Evolutionary conservation across 2,888 invertebrate species (phyloP), one percentile per base, ranked within the genome.

Genomic region (Aethes cnicana): DNA sequence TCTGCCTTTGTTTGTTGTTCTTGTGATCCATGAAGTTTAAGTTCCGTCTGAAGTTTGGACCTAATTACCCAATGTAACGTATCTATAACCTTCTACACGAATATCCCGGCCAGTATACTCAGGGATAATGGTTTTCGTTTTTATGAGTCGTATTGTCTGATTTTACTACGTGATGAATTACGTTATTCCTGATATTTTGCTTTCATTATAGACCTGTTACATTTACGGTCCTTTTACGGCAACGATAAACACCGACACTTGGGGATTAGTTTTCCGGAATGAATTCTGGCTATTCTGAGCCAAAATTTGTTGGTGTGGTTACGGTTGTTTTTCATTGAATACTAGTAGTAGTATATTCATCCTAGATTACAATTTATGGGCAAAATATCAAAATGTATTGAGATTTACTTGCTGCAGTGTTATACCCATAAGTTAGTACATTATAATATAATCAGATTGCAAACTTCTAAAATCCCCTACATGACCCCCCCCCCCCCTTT

Each of bases 121-220:
- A 4, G 17, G 12, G 25, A 50, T 30, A 18, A 43, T 43, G 18
- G 36, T 23, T 41, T 30, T 17, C 35, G 33, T 21, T 36, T 50
- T 50, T 50, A 50, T 30, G 50, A 30, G 36, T 16, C 16, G 14
- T 23, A 28, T 50, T 36, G 23, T 50, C 43, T 36, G 50, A 28
- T 7, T 37, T 50, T 23, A 43, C 36, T 43, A 50, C 30, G 36
- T 9, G 16, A 36, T 36, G 35, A 43, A 28, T 36, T 28, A 14
- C 18, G 35, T 28, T 26, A 17, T 49, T 11, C 26, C 14, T 23
- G 33, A 41, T 26, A 17, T 41, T 41, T 25, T 33, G 11, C 18
- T 14, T 41, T 48, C 18, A 37, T 11, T 25, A 35, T 20, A 4
- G 23, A 44, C 21, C 16, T 26, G 41, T 41, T 26, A 11, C 26